Base-by-base conservation (phyloP, 2,888 invertebrate genomes). In the Atrina japonica region DNA sequence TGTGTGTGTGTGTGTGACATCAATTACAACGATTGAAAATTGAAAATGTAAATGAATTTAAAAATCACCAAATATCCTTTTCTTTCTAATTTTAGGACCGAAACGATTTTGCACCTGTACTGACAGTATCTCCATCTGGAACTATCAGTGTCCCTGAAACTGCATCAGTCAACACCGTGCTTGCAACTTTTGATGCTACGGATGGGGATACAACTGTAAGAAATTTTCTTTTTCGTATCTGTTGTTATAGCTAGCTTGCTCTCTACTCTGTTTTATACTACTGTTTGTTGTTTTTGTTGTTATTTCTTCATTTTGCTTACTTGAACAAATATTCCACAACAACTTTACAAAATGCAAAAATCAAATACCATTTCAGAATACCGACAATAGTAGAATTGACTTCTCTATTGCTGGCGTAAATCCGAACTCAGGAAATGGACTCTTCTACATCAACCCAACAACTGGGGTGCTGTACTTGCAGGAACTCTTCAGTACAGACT, bases 91-190 rank as follows among this genome's bases (percentile, higher is more conserved):
- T 29, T 30, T 75, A 88, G 88, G 84, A 88, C 70, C 73, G 76
- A n/a, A 88, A 88, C 73, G 87, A 88, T 67, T 82, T 81, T 53
- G 45, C 82, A 0, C 88, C 88, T 6, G 65, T 63, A 9, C 72
- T 87, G 29, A 58, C 55, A 1, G 64, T 78, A 23, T 30, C 71
- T 2, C 76, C 80, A 6, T 27, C 60, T 6, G 55, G 69, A 1
- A 41, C 56, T 6, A 73, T 82, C 23, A 73, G 58, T 2, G 59
- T 81, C 3, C 71, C 75, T 1, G 84, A 84, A 67, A 80, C 77
- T 3, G 55, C 73, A 7, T 16, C 59, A 2, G 61, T 82, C 25
- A 84, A 83, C 14, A 69, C 66, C 3, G 59, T 77, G 2, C 49
- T 85, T 35, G 68, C 70, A 2, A 53, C 58, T 7, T 77, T 82